Conservation (phyloP, 2,888 invertebrate species). For the Clivina fossor region DNA sequence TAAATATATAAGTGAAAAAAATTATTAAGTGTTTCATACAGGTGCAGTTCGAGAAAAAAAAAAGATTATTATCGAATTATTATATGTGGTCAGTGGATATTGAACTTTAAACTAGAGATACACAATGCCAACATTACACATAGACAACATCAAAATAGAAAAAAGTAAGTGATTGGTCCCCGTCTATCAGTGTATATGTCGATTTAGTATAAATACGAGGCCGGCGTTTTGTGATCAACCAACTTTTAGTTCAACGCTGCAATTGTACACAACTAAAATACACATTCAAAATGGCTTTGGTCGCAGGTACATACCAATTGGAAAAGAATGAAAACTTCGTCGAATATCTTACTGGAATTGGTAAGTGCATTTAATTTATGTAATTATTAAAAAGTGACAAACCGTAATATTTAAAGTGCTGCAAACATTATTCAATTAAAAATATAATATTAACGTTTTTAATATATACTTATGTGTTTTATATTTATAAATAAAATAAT, state of each 20-base stretch:
- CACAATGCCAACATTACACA: too few species aligned
- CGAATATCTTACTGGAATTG: constrained; percentile 41
- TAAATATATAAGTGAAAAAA: too few species aligned
- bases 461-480: too few species aligned
- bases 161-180: constrained; percentile 3
- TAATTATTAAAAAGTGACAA: too few species aligned
- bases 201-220: neutral
- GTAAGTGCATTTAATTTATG: too few species aligned
- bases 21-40: too few species aligned
- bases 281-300: constrained; percentile 14
- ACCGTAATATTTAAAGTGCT: too few species aligned
- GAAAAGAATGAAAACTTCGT: constrained; percentile 41
- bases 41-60: too few species aligned
- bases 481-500: too few species aligned
- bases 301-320: constrained; percentile 41
- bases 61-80: too few species aligned
- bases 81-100: neutral
- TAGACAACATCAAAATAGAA: constrained; percentile 7
- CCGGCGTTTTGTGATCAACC: neutral
- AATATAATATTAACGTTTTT: neutral
- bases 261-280: neutral
- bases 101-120: constrained; percentile 8
- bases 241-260: constrained; percentile 3
- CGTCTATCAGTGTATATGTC: neutral
- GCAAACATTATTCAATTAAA: too few species aligned